These are phyloP conservation scores for Rhinolophus sinicus DNA, from an alignment of 2,113 vertebrate species.

Conservation along the genomic window DNA sequence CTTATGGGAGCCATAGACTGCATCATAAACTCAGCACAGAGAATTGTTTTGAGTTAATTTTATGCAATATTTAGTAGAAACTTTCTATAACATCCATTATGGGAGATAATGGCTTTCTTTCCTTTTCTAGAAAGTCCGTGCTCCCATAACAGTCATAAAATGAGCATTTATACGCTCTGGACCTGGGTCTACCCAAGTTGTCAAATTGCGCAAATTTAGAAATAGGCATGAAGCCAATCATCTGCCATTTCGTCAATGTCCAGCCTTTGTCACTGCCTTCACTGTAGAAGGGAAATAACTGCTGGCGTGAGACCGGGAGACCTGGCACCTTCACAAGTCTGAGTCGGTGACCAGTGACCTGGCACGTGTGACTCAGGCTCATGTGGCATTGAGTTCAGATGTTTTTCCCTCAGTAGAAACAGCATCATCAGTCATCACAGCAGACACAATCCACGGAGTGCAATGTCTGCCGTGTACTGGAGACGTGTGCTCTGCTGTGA, in stretches of 20 bases:
- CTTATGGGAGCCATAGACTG: constrained; percentile 46
- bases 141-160: not conserved
- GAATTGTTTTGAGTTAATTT: constrained; percentile 57
- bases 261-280: not conserved
- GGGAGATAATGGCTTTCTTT: constrained; percentile 46
- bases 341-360: not conserved
- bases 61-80: constrained; percentile 69
- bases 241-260: not conserved
- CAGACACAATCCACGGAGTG: not conserved
- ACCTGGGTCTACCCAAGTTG: not conserved
- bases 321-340: accelerated
- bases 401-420: not conserved
- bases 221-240: not conserved
- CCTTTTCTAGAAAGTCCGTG: constrained; percentile 34
- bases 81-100: constrained; percentile 45
- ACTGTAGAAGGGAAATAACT: not conserved
- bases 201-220: constrained; percentile 60
- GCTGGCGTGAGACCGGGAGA: not conserved
- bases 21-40: constrained; percentile 20
- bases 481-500: accelerated
- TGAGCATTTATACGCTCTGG: constrained; percentile 21
- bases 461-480: accelerated
- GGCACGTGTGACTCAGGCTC: not conserved
- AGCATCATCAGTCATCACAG: not conserved
- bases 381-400: accelerated